Evolutionary conservation across 2,797 vertebrate species (phyloP).

Genomic region (Sylvilagus floridanus): DNA sequence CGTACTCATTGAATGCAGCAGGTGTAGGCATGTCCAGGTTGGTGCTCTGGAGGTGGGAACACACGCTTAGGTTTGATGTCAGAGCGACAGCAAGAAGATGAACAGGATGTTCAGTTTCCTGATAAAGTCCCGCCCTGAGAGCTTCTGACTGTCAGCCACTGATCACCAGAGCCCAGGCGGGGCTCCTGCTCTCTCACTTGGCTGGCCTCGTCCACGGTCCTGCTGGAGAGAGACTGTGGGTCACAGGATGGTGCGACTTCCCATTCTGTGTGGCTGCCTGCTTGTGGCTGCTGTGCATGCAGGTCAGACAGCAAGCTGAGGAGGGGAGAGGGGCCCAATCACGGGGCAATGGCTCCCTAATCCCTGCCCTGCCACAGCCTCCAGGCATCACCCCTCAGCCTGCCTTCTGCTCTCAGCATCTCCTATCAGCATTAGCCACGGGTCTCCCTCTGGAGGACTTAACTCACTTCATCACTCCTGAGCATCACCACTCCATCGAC

Average conservation of each 20-base stretch:
- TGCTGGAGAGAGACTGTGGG: background rate
- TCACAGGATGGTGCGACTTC: background rate
- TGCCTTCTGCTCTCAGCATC: background rate
- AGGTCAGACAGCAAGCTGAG: constrained; percentile 49
- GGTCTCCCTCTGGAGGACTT: background rate
- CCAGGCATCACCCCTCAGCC: background rate
- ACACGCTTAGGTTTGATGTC: background rate
- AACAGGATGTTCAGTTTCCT: background rate
- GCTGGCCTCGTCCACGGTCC: no score
- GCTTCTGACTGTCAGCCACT: background rate
- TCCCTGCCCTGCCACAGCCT: background rate
- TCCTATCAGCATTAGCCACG: background rate
- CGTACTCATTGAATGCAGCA: background rate
- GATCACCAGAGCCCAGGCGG: fast-evolving
- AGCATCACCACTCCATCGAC: fast-evolving
- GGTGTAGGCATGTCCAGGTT: background rate
- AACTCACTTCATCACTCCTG: background rate
- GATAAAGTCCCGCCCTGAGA: constrained; percentile 1
- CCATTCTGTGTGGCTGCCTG: background rate
- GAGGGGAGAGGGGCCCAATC: background rate
- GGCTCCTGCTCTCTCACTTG: background rate
- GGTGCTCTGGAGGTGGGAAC: background rate
- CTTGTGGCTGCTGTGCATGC: background rate
- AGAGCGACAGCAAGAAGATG: background rate
- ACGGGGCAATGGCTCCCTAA: background rate